These are phyloP conservation scores for Pammene fasciana DNA, from an alignment of 2,888 invertebrate genomes.

Conservation along the genomic window DNA sequence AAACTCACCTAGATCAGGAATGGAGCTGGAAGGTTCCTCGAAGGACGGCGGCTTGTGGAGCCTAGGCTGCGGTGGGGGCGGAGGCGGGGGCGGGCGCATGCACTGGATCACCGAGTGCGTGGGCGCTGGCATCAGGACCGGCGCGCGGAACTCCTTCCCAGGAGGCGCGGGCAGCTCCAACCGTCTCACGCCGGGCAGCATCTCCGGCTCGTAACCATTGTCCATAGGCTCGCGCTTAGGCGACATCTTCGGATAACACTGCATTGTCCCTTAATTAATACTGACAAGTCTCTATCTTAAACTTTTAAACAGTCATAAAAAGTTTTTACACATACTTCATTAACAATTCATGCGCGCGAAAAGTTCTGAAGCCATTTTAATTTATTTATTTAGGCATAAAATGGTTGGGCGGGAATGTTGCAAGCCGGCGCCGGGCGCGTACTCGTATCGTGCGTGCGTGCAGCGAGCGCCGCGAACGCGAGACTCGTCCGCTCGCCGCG, in stretches of 20 bases:
- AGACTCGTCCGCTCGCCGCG: constrained; percentile 82
- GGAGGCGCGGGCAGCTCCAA: constrained; percentile 78
- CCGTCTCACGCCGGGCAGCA: constrained; percentile 66
- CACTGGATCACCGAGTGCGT: constrained; percentile 80
- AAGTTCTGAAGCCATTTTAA: constrained; percentile 60
- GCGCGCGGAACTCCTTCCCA: constrained; percentile 78
- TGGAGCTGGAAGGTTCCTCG: constrained; percentile 94
- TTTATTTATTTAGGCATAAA: constrained; percentile 48
- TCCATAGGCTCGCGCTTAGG: constrained; percentile 75
- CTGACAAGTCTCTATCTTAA: constrained; percentile 47
- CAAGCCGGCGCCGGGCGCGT: constrained; percentile 50
- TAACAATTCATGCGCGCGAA: constrained; percentile 52
- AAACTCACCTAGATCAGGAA: constrained; percentile 93
- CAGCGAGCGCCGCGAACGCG: constrained; percentile 74
- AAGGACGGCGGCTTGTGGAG: constrained; percentile 81
- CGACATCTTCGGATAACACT: constrained; percentile 76
- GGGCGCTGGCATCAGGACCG: constrained; percentile 69
- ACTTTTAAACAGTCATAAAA: constrained; percentile 39
- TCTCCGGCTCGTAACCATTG: constrained; percentile 67
- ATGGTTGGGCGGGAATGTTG: constrained; percentile 57
- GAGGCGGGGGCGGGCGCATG: constrained; percentile 78
- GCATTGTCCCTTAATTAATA: constrained; percentile 65
- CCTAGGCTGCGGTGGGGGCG: constrained; percentile 79
- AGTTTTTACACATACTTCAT: constrained; percentile 53
- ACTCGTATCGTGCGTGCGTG: constrained; percentile 71